Conservation (phyloP, 2,888 invertebrate species). For the Mallateleia sp. region DNA sequence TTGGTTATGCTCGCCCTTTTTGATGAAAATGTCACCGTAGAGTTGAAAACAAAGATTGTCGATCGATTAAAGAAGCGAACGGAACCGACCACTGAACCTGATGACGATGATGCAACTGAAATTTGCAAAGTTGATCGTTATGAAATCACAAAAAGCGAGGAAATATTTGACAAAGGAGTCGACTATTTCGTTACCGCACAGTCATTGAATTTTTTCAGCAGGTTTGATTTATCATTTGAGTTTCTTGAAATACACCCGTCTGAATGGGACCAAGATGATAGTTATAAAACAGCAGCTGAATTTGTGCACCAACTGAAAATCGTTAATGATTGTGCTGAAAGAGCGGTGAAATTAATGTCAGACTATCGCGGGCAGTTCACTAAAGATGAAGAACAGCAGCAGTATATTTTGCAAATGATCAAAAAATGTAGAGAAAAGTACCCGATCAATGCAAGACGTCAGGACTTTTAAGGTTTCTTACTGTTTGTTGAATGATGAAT, state of each 20-base stretch:
- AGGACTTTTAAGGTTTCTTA: constrained; percentile 16
- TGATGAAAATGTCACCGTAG: constrained; percentile 29
- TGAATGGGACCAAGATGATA: background rate
- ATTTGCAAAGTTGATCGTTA: background rate
- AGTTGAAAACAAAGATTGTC: constrained; percentile 16
- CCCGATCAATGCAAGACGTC: constrained; percentile 15
- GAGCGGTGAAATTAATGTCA: constrained; percentile 13
- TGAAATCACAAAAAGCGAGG: constrained; percentile 1
- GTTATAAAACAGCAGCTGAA: background rate
- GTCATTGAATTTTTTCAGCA: background rate
- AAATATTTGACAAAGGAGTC: constrained; percentile 12
- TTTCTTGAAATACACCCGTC: constrained; percentile 1
- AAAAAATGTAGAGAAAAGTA: too few relatives aligned
- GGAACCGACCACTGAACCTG: background rate
- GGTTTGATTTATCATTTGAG: background rate
- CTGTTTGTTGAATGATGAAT: constrained; percentile 15
- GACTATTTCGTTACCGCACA: background rate
- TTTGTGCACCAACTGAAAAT: background rate
- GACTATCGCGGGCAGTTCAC: constrained; percentile 1
- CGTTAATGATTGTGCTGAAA: constrained; percentile 6
- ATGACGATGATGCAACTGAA: background rate
- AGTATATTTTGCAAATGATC: too few relatives aligned
- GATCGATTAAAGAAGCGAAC: constrained; percentile 23
- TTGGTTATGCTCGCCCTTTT: constrained; percentile 19
- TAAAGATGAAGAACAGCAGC: constrained; percentile 23